phyloP scores from a whole-genome alignment of 2,113 vertebrate species.

The Notarius lentiginosus region DNA sequence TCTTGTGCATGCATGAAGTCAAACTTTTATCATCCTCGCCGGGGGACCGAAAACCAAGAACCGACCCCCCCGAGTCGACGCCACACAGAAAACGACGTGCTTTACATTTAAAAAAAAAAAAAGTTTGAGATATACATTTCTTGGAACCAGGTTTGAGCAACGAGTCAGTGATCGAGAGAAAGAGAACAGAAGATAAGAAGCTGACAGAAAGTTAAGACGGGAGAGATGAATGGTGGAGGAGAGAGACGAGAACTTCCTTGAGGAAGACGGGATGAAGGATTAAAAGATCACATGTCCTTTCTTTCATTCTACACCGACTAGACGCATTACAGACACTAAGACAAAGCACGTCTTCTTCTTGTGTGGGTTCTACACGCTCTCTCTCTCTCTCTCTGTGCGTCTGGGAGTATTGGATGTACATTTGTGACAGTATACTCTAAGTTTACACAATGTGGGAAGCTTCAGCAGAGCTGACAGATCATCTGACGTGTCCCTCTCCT shows the following conservation, averaged over 20 bases:
- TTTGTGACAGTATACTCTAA: conserved; percentile 4
- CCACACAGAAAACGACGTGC: neutral
- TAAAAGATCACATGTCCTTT: neutral
- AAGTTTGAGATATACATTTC: neutral
- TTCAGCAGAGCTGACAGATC: conserved; percentile 10
- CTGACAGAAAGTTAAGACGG: neutral
- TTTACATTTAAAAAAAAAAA: too few species aligned
- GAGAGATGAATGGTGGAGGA: neutral
- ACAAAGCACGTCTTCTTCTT: neutral
- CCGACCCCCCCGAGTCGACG: neutral
- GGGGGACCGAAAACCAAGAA: neutral
- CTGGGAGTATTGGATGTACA: neutral
- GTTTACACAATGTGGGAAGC: neutral
- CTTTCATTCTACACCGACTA: neutral
- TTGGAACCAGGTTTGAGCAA: neutral
- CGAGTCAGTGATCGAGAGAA: neutral
- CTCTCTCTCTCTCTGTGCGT: too few species aligned
- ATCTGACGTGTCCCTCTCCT: conserved; percentile 15
- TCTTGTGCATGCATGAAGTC: neutral
- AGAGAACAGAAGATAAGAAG: neutral
- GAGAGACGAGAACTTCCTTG: neutral
- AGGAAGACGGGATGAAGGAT: neutral
- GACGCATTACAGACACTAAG: neutral
- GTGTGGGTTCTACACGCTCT: neutral
- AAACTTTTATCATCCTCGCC: neutral